Evolutionary conservation across 2,113 vertebrate genomes (phyloP), one percentile per base, ranked within the genome.

Genomic region (Hippocampus guttulatus): DNA sequence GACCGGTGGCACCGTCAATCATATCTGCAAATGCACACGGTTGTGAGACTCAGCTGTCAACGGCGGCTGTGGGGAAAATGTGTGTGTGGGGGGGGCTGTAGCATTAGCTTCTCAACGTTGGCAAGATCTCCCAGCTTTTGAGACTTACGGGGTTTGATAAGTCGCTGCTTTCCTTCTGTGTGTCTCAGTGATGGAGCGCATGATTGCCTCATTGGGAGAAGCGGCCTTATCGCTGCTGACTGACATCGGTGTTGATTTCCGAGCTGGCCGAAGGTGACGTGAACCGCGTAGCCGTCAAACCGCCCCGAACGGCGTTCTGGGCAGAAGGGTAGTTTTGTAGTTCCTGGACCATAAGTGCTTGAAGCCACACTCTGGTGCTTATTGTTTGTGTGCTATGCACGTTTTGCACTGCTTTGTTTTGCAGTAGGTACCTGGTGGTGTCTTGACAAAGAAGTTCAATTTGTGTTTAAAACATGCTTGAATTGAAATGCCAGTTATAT

Each of bases 1-100:
- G 79, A 71, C 81, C 80, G 74, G 76, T 81, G 75, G 60, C 68
- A 41, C 72, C 51, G 30, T 84, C 76, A 33, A 76, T 74, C 89
- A 85, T 84, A 77, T 88, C 67, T 68, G 85, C 75, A 90, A 81
- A 90, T 87, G 81, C 87, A 84, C 82, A 84, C 79, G 84, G 86
- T 86, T 87, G 76, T 85, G 75, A 74, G 69, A 79, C 74, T 72
- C 84, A 89, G 84, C 85, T 88, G 87, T 89, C 78, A 73, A 73
- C n/a, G 55, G 23, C 21, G 55, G 54, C 43, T 43, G 43, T 9
- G 71, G 71, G 73, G 62, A 73, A 79, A 70, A 80, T 70, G 69
- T 78, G 73, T 43, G 67, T 63, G 41, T 63, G 70, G 67, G 64
- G 54, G 55, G 70, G 60, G 57, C 30, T 30, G 30, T 30, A 43